These are phyloP conservation scores for Ligdia adustata DNA, from an alignment of 2,888 invertebrate species.

Conservation along the genomic window DNA sequence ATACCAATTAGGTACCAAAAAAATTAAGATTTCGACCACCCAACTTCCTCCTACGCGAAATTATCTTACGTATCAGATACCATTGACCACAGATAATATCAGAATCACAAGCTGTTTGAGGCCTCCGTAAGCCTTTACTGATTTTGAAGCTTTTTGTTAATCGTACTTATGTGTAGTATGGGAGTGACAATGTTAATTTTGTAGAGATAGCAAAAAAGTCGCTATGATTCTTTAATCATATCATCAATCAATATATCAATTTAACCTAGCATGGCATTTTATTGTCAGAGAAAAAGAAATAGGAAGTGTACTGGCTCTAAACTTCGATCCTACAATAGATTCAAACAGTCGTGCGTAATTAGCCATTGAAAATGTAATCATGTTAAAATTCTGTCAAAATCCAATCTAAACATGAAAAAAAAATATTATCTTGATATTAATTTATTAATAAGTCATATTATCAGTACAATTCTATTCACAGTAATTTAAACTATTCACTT, in stretches of 20 bases:
- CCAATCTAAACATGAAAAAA: no score
- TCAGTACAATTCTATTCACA: no score
- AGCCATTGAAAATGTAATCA: no score
- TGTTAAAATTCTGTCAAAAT: no score
- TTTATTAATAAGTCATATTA: no score
- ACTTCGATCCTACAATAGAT: no score
- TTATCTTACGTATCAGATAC: slow-evolving; percentile 42
- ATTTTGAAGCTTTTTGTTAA: slow-evolving; percentile 57
- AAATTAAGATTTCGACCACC: slow-evolving; percentile 42
- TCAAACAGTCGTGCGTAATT: no score
- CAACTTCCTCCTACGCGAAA: slow-evolving; percentile 42
- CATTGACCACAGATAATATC: slow-evolving; percentile 53
- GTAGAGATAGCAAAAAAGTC: slow-evolving; percentile 46
- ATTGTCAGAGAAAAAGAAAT: not conserved
- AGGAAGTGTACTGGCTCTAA: not conserved
- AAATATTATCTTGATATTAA: no score
- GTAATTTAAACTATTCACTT: no score
- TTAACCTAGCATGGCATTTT: no score
- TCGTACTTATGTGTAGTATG: slow-evolving; percentile 50
- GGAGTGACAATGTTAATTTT: slow-evolving; percentile 18
- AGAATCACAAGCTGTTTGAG: slow-evolving; percentile 55
- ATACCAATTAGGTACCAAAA: not conserved
- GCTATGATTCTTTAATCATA: no score
- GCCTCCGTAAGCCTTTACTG: slow-evolving; percentile 63
- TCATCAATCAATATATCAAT: no score